Base-by-base conservation (phyloP, 1,140 invertebrate species). In the Drosophila ogumai region DNA sequence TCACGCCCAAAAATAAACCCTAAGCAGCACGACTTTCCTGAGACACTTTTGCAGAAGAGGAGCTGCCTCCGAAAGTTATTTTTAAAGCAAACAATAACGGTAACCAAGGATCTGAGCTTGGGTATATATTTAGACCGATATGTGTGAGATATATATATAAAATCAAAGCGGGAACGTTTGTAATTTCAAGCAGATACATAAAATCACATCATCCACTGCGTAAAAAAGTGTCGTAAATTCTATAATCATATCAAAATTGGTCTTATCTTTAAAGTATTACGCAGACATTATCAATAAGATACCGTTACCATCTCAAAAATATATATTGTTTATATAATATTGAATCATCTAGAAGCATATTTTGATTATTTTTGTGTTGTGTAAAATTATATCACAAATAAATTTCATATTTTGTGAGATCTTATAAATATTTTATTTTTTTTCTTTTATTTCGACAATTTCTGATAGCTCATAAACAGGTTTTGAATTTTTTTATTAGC, bases 1-100 rank as follows among this genome's bases (percentile, higher is more conserved):
- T 65, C 66, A 72, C 52, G 67, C 67, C 66, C 68, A 59, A 50
- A 72, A 72, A 72, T 72, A 72, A 55, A 43, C 31, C 34, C 36
- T 22, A 44, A 71, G 22, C 60, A 38, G 19, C 34, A 6, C 28
- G 22, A 15, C 28, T 41, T 47, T 47, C 3, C 38, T 41, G 67
- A 32, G 13, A 34, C 19, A 55, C 65, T 56, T 47, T 65, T n/a
- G 32, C 50, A 32, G n/a, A 28, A 44, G 25, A n/a, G 50, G 19
- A 47, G 43, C 50, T 69, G 36, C 65, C 65, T 44, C n/a, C 31
- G 0, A 10, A 8, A 25, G 25, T 31, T 31, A 50, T 58, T 41
- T 58, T 59, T 41, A 58, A 47, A 41, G 32, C 52, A n/a, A 71
- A 71, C 34, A 19, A 36, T 49, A 67, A 49, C 65, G 25, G 28